Conservation (phyloP, 2,113 vertebrate genomes). For the Acrocephalus kingi region DNA sequence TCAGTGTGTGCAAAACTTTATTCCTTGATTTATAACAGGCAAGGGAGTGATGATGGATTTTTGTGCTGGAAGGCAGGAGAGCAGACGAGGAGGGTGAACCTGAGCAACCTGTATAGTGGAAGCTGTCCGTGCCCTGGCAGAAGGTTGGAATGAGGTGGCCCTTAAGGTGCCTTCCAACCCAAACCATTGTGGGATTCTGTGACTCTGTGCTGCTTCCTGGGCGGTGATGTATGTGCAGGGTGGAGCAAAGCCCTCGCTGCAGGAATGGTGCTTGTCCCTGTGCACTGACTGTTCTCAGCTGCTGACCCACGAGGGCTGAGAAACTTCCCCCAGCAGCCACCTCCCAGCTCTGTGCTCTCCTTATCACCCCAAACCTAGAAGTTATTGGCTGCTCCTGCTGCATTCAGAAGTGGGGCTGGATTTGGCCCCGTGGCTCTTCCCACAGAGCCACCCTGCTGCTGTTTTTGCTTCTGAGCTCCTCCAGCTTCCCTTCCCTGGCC, state of each 20-base stretch:
- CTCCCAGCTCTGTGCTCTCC: neutral
- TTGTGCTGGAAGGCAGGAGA: neutral
- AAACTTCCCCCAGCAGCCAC: neutral
- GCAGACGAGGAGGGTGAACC: neutral
- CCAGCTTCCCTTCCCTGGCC: neutral
- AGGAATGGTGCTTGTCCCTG: neutral
- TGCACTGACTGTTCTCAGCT: neutral
- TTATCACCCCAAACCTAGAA: neutral
- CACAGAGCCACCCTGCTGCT: neutral
- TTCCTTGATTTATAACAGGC: neutral
- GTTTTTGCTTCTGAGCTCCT: neutral
- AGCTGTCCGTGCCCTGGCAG: neutral
- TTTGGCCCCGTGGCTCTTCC: neutral
- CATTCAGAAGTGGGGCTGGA: neutral
- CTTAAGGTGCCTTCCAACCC: neutral
- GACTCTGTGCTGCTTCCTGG: neutral
- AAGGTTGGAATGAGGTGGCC: neutral
- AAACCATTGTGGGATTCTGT: neutral
- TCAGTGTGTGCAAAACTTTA: neutral
- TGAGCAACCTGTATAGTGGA: neutral
- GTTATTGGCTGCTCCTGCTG: neutral
- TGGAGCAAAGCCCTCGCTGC: neutral
- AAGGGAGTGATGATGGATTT: neutral
- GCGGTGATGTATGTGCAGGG: rapidly evolving
- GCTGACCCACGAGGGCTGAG: rapidly evolving